Evolutionary conservation across 2,797 vertebrate species (phyloP).

Genomic region (Platalea minor): DNA sequence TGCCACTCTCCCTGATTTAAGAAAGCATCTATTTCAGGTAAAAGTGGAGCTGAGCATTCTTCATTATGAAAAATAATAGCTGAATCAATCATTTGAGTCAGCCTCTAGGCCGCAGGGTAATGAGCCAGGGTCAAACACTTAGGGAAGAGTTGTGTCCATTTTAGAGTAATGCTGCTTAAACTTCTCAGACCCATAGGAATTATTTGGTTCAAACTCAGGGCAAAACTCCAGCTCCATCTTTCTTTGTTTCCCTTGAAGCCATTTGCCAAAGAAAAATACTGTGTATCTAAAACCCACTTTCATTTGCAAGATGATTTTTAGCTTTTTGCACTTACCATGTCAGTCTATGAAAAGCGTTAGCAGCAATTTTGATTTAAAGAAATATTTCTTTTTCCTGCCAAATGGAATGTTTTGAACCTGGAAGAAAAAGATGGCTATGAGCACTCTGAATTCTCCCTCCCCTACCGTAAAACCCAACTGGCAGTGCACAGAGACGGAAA

Average conservation of each 20-base stretch:
- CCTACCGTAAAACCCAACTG: fast-evolving
- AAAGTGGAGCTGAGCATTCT: not conserved
- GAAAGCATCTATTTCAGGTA: not conserved
- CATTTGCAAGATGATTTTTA: not conserved
- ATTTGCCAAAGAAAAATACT: not conserved
- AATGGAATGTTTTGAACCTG: not conserved
- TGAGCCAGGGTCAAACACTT: not conserved
- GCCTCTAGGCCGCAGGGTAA: not conserved
- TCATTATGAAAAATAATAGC: not conserved
- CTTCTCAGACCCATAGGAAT: not conserved
- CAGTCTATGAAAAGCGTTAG: not conserved
- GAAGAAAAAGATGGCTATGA: not conserved
- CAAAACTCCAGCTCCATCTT: not conserved
- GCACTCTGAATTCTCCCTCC: not conserved
- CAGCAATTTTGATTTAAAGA: not conserved
- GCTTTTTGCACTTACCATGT: not conserved
- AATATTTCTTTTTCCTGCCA: not conserved
- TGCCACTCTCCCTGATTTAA: not conserved
- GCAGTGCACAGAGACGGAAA: not conserved
- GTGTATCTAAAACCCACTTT: not conserved
- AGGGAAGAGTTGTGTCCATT: not conserved
- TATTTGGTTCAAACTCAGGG: not conserved
- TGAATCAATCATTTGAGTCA: not conserved
- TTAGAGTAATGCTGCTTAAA: not conserved
- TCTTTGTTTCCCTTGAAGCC: not conserved